These are phyloP conservation scores for Hemithea aestivaria DNA, from an alignment of 2,888 invertebrate genomes.

Conservation along the genomic window DNA sequence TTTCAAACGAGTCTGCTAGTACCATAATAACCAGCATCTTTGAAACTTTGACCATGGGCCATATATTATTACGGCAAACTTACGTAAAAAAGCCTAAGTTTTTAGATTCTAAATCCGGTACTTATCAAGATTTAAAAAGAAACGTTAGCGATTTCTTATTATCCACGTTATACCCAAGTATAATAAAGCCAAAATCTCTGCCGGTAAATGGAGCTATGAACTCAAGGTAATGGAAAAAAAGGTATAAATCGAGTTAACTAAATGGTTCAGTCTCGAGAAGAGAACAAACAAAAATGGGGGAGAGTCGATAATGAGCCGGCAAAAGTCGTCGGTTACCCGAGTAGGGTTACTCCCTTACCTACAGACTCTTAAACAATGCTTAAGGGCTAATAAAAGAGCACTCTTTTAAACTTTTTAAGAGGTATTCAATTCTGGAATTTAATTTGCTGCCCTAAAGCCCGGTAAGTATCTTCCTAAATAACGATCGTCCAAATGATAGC, in stretches of 20 bases:
- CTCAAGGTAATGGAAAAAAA: slow-evolving; percentile 27
- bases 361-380: slow-evolving; percentile 71
- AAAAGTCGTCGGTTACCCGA: slow-evolving; percentile 52
- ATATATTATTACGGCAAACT: too few relatives aligned
- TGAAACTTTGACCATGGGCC: too few relatives aligned
- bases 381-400: slow-evolving; percentile 68
- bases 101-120: too few relatives aligned
- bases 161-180: slow-evolving; percentile 3
- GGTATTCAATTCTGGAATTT: slow-evolving; percentile 31
- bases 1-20: too few relatives aligned
- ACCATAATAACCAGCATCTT: too few relatives aligned
- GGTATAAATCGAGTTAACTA: slow-evolving; percentile 44
- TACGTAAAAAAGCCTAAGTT: too few relatives aligned
- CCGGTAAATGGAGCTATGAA: slow-evolving; percentile 18
- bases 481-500: too few relatives aligned
- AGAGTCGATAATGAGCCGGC: slow-evolving; percentile 67
- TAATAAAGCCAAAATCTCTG: neutral
- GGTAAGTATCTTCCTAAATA: slow-evolving; percentile 17
- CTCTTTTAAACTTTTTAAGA: slow-evolving; percentile 58
- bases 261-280: slow-evolving; percentile 44
- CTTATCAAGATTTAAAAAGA: too few relatives aligned
- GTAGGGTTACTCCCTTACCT: slow-evolving; percentile 56
- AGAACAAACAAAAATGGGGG: slow-evolving; percentile 53
- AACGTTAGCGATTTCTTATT: neutral
- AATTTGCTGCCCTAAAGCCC: slow-evolving; percentile 35